Conservation (phyloP, 1,140 invertebrate species). For the Pogonomyrmex californicus region DNA sequence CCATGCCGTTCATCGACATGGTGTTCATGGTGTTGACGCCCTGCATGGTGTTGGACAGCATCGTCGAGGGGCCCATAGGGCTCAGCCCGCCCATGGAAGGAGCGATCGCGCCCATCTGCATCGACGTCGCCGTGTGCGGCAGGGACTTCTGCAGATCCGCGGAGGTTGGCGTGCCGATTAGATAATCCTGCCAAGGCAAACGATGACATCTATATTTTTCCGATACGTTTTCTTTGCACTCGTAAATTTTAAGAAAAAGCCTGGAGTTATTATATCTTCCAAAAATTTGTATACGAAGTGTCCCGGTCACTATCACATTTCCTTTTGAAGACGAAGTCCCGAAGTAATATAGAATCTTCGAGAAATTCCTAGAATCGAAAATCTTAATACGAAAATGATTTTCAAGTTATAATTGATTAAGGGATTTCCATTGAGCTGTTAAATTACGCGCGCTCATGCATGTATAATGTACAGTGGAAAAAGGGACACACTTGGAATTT, state of each 20-base stretch:
- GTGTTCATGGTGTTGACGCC: conserved; percentile 85
- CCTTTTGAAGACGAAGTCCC: too few relatives aligned
- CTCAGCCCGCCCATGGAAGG: conserved; percentile 85
- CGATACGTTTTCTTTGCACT: neutral
- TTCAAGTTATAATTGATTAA: too few relatives aligned
- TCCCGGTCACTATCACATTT: too few relatives aligned
- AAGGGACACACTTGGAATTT: too few relatives aligned
- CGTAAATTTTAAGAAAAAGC: neutral
- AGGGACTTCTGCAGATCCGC: conserved; percentile 85
- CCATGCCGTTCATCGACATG: conserved; percentile 86
- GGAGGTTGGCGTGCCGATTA: conserved; percentile 84
- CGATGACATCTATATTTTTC: conserved; percentile 7
- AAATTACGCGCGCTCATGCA: neutral
- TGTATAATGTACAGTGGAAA: neutral
- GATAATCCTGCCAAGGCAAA: conserved; percentile 81
- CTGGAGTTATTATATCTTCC: neutral
- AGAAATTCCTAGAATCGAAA: too few relatives aligned
- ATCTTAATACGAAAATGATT: too few relatives aligned
- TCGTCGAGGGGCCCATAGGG: conserved; percentile 85
- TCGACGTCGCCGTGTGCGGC: conserved; percentile 85
- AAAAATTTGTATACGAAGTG: neutral
- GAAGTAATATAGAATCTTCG: too few relatives aligned
- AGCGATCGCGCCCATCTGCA: conserved; percentile 86
- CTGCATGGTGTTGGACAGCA: conserved; percentile 85
- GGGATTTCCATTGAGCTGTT: too few relatives aligned